A percentile compares a stretch with the other conserved stretches of the same genome.
Conservation (phyloP, 2,888 invertebrate species). For the Aethes cnicana region DNA sequence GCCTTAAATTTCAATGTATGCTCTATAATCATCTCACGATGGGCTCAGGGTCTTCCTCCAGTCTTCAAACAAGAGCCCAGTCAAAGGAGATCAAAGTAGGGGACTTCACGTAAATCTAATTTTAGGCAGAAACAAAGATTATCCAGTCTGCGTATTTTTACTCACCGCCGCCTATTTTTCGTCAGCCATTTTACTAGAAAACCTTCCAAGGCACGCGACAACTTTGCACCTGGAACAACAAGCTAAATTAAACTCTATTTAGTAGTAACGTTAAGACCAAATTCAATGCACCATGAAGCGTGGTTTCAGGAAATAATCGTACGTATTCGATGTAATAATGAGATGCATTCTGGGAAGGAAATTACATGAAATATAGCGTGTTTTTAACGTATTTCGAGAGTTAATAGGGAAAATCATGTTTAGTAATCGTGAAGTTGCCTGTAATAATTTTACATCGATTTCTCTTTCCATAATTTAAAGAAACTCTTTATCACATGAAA, state of each 20-base stretch:
- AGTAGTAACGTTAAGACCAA: neutral
- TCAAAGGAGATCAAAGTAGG: neutral
- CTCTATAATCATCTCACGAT: too few species aligned
- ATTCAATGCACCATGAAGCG: neutral
- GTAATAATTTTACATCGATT: too few species aligned
- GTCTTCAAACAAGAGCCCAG: too few species aligned
- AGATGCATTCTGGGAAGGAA: conserved; percentile 13
- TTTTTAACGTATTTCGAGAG: neutral
- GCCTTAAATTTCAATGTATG: too few species aligned
- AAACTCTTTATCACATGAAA: too few species aligned
- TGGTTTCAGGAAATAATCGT: conserved; percentile 11
- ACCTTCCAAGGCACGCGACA: conserved; percentile 9
- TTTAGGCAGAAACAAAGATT: neutral
- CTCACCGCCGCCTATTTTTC: conserved; percentile 13
- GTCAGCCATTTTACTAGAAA: conserved; percentile 2
- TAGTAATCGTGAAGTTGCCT: too few species aligned
- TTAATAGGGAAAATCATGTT: neutral
- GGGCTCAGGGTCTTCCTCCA: too few species aligned
- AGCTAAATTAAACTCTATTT: neutral
- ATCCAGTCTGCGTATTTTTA: neutral
- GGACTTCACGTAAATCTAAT: neutral
- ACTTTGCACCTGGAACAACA: neutral
- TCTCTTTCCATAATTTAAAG: too few species aligned
- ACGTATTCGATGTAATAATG: conserved; percentile 11
- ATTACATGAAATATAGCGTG: neutral